A percentile compares a stretch with the other conserved stretches of the same genome.
Conservation (phyloP, 2,888 invertebrate species). For the Amiota minor region DNA sequence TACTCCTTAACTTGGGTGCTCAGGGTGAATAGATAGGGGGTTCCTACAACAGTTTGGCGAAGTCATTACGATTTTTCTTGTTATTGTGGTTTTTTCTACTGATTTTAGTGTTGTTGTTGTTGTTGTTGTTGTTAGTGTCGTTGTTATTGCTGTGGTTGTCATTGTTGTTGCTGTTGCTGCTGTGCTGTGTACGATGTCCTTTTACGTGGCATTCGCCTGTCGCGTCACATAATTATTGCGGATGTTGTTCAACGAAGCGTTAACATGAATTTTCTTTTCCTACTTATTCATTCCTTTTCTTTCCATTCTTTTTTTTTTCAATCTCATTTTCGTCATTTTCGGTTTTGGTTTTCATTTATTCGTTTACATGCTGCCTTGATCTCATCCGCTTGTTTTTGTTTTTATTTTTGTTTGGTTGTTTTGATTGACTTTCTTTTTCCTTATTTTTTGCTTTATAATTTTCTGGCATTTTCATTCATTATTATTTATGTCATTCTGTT, state of each 20-base stretch:
- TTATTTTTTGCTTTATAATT: constrained; percentile 66
- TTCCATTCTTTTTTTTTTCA: not conserved
- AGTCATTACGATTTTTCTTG: no score
- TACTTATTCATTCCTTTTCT: constrained; percentile 15
- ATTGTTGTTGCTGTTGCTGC: not conserved
- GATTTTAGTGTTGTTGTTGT: not conserved
- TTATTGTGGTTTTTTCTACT: no score
- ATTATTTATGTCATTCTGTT: constrained; percentile 65
- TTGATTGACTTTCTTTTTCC: not conserved
- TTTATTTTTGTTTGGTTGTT: no score
- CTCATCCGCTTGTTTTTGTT: no score
- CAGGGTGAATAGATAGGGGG: no score
- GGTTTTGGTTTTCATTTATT: constrained; percentile 23
- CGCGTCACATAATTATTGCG: constrained; percentile 68
- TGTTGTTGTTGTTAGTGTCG: not conserved
- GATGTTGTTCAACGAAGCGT: constrained; percentile 65
- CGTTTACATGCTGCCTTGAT: not conserved
- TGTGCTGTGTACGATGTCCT: constrained; percentile 28
- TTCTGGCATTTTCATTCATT: constrained; percentile 58
- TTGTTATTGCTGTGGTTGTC: not conserved
- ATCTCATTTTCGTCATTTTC: not conserved
- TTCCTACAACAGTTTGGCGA: no score
- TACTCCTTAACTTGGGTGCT: no score
- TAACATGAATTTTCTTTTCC: constrained; percentile 56
- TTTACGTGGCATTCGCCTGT: constrained; percentile 60